A percentile compares a stretch with the other conserved stretches of the same genome.
phyloP scores from a whole-genome alignment of 2,888 invertebrate species.

The Liodrosophila aerea region DNA sequence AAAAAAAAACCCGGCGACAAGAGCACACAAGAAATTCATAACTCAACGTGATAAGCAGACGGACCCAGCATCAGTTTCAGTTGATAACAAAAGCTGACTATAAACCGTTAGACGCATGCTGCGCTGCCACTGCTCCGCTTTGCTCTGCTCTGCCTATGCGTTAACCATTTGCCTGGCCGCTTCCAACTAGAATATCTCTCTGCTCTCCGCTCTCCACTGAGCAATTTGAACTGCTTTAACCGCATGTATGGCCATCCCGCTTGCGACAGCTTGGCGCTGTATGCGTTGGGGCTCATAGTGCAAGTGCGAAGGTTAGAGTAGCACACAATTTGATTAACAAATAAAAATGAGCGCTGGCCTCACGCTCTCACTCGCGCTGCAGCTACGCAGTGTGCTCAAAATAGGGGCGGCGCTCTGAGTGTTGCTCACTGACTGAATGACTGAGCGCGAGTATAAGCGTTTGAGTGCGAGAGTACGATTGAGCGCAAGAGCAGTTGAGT shows the following conservation, averaged over 20 bases:
- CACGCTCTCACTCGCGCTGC: constrained; percentile 23
- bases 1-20: constrained; percentile 30
- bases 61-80: constrained; percentile 3
- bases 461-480: not conserved
- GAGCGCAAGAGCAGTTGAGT: not conserved
- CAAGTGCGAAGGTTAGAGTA: constrained; percentile 53
- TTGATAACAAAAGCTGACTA: constrained; percentile 40
- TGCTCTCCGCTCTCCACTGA: constrained; percentile 34
- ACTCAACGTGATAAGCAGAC: constrained; percentile 58
- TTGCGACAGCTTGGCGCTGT: constrained; percentile 25
- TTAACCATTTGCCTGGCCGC: constrained; percentile 43
- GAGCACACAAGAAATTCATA: constrained; percentile 49
- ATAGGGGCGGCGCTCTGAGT: constrained; percentile 37
- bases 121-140: constrained; percentile 58
- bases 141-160: constrained; percentile 24
- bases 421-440: no score
- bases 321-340: constrained; percentile 70
- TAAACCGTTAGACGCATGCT: constrained; percentile 44
- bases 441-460: constrained; percentile 10
- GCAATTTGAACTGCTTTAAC: constrained; percentile 22
- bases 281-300: constrained; percentile 26
- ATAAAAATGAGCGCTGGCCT: constrained; percentile 60
- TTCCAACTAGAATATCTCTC: constrained; percentile 61
- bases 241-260: constrained; percentile 36
- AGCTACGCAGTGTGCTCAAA: constrained; percentile 31